Base-by-base conservation (phyloP, 2,888 invertebrate species). In the Margaritifera margaritifera region DNA sequence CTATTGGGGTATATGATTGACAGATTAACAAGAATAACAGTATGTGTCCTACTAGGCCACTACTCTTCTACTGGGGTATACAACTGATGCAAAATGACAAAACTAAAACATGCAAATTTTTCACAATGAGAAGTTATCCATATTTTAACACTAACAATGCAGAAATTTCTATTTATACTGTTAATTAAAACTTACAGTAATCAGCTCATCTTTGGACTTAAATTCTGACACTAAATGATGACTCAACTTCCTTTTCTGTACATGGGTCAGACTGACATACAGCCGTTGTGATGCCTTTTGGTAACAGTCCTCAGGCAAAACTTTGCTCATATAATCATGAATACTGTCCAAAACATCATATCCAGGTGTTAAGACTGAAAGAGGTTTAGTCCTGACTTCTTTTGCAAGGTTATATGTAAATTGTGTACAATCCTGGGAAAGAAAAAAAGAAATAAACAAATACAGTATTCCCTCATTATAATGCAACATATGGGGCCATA, bases 291-390 rank as follows among this genome's bases (percentile, higher is more conserved):
- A 96, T 79, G 98, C 98, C 81, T 94, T 91, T 62, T 83, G 70
- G 90, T 99, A 98, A 0, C 97, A 98, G 90, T 99, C 95, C 6
- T 81, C 74, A 0, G 92, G 92, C 52, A 92, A 77, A 5, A 86
- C 83, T 22, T 91, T 90, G 93, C 94, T 93, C 83, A 99, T 92
- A 71, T 96, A 95, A 84, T 95, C 95, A 61, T 95, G 91, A 6
- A 99, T 92, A 58, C 96, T 93, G 79, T 94, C 94, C 88, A 97
- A 95, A 73, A 99, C 94, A 89, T 96, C 96, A 90, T 98, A 98
- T 0, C 96, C 95, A 2, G 99, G 99, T 87, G 96, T 97, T 88
- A 99, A 95, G 0, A 98, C 97, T 0, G 99, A 99, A 42, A 99
- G 92, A 0, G 96, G 94, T 71, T 78, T 81, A 31, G 94, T 93